Evolutionary conservation across 2,113 vertebrate genomes (phyloP).

Genomic region (Burhinus bistriatus): DNA sequence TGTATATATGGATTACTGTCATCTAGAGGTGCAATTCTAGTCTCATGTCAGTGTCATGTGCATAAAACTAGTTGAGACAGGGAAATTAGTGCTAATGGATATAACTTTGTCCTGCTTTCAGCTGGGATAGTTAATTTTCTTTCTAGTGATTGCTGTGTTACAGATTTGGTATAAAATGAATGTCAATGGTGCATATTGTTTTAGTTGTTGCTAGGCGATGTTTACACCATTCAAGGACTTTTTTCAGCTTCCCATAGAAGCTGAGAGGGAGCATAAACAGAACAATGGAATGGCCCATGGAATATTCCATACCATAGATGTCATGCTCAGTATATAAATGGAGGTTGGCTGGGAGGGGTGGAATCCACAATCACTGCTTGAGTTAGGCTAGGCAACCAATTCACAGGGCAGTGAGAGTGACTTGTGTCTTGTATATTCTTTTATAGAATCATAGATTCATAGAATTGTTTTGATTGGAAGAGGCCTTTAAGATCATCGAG

Average conservation of each 20-base stretch:
- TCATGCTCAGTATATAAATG: neutral
- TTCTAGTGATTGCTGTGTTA: neutral
- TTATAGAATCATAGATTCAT: neutral
- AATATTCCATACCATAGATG: neutral
- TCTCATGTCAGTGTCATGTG: neutral
- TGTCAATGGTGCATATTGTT: neutral
- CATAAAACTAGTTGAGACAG: neutral
- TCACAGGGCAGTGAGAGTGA: neutral
- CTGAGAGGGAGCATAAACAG: neutral
- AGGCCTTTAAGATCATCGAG: neutral
- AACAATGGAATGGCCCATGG: neutral
- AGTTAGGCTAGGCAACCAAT: neutral
- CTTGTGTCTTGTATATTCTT: neutral
- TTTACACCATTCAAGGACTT: neutral
- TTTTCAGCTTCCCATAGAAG: neutral
- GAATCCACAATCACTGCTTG: neutral
- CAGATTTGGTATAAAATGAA: neutral
- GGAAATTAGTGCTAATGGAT: neutral
- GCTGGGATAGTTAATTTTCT: neutral
- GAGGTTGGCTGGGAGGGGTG: neutral
- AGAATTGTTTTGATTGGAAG: neutral
- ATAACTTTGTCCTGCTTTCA: neutral
- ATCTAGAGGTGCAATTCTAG: neutral
- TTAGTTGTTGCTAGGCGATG: neutral
- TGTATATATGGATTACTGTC: neutral